A percentile compares a stretch with the other conserved stretches of the same genome.
phyloP scores from a whole-genome alignment of 30 jellyfish, hydroid and myxozoan species.

The Catostylus mosaicus region DNA sequence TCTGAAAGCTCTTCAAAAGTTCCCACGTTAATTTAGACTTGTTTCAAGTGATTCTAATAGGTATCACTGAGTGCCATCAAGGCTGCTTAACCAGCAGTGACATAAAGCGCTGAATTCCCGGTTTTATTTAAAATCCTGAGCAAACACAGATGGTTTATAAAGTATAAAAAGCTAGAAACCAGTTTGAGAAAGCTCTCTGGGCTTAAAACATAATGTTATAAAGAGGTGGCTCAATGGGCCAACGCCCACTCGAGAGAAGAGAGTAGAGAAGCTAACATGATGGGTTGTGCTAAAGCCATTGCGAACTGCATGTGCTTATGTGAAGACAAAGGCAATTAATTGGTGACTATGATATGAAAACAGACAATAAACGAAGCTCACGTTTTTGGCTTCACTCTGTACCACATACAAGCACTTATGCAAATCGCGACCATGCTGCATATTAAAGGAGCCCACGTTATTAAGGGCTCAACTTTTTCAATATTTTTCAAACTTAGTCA shows the following conservation, averaged over 20 bases:
- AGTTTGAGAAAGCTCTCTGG: neutral
- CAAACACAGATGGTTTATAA: conserved; percentile 48
- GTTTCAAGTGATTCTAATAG: neutral
- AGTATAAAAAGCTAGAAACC: conserved; percentile 20
- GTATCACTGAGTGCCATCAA: neutral
- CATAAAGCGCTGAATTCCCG: neutral
- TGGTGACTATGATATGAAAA: conserved; percentile 22
- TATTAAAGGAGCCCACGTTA: conserved; percentile 72
- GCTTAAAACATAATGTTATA: conserved; percentile 20
- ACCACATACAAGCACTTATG: conserved; percentile 52
- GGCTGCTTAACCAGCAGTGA: neutral
- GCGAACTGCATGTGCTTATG: conserved; percentile 56
- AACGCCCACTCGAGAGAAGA: conserved; percentile 45
- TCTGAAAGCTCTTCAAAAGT: neutral
- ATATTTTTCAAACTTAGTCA: conserved; percentile 77
- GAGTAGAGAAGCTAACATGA: conserved; percentile 26
- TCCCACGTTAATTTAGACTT: neutral
- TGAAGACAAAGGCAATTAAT: conserved; percentile 33
- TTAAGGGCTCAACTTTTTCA: conserved; percentile 67
- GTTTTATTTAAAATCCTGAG: conserved; percentile 41
- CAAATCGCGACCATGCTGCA: conserved; percentile 73
- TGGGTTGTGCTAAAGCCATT: conserved; percentile 26
- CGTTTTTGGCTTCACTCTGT: conserved; percentile 54
- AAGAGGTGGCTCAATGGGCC: conserved; percentile 53
- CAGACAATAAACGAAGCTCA: conserved; percentile 60